Evolutionary conservation across 1,140 invertebrate genomes (phyloP), one percentile per base, ranked within the genome.

Genomic region (Pogonomyrmex barbatus): DNA sequence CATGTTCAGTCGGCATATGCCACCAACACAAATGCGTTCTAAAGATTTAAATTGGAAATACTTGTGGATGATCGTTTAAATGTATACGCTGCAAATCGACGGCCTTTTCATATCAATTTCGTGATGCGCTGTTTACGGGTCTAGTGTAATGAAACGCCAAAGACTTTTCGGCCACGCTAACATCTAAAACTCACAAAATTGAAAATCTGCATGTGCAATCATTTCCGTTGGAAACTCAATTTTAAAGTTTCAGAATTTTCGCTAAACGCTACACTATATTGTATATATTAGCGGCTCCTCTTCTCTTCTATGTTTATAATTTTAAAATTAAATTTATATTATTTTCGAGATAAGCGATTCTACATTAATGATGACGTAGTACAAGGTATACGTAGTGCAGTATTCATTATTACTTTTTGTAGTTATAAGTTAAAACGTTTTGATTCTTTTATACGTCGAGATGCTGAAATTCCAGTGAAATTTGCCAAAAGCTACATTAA

Each of bases 41-140:
- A 62, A 86, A 81, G 47, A 83, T 86, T 83, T 75, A 83, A 83
- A 85, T 85, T 85, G 84, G 50, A 85, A 68, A 85, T 85, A 36
- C 10, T 56, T 47, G 68, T n/a, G 17, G n/a, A 36, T 5, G 33
- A 24, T 47, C 33, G 56, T 60, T 73, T 60, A 60, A 58, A 10
- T 6, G 17, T 33, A 3, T 14, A 54, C 17, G 17, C 0, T 9
- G 30, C 54, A 1, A 62, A 77, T 62, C 24, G 14, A 14, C 12
- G 42, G 10, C 6, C 2, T 36, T 42, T 83, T 73, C n/a, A 9
- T 76, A 58, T 76, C 54, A 73, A 83, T 73, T 83, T 83, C 9
- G 42, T 83, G 47, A 73, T 83, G 42, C 68, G 17, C 33, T 39
- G 58, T 83, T 83, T 58, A 70, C 68, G 47, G 62, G 45, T 75